Conservation (phyloP, 2,113 vertebrate genomes). For the Sylvietta virens region DNA sequence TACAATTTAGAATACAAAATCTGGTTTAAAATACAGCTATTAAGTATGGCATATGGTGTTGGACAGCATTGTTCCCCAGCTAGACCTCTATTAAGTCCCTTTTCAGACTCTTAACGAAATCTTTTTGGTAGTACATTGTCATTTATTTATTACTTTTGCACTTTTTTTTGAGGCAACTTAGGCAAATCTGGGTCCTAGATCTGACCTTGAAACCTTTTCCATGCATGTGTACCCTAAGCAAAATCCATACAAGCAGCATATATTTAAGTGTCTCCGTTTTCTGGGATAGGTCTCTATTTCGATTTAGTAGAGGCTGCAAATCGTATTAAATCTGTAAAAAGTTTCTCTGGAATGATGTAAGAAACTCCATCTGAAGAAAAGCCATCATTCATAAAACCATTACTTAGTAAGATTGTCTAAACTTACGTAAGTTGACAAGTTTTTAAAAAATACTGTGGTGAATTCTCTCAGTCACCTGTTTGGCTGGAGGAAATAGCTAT, state of each 20-base stretch:
- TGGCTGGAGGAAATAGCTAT: neutral
- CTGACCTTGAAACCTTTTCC: neutral
- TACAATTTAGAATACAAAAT: neutral
- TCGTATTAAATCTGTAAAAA: neutral
- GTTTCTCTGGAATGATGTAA: neutral
- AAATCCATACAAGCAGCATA: neutral
- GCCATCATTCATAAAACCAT: neutral
- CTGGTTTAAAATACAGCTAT: neutral
- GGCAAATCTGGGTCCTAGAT: neutral
- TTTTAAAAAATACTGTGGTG: neutral
- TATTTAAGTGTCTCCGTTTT: neutral
- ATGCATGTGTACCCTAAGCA: neutral
- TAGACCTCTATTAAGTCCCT: neutral
- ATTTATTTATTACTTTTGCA: neutral
- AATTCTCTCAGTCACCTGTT: neutral
- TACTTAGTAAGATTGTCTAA: neutral
- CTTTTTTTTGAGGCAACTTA: neutral
- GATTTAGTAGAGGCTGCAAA: neutral
- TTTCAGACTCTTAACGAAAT: neutral
- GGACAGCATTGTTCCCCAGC: neutral
- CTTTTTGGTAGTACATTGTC: neutral
- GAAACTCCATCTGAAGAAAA: neutral
- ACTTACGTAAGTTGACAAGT: neutral
- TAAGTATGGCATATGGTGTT: neutral
- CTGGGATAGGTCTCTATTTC: neutral